These are phyloP conservation scores for Archaeoteleia sp. DNA, from an alignment of 2,888 invertebrate genomes.

Conservation along the genomic window DNA sequence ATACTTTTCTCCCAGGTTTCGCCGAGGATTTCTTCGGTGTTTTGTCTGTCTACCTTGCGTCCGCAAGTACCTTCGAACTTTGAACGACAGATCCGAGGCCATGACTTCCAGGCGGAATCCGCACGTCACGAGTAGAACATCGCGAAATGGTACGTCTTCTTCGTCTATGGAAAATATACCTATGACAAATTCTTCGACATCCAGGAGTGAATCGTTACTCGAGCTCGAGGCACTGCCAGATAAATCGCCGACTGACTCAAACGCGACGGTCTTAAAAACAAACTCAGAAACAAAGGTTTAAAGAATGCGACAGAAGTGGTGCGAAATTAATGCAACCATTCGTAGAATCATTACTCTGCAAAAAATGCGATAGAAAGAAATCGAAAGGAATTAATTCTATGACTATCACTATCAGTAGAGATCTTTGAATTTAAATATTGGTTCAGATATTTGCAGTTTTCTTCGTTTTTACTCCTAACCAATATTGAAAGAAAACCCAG, in stretches of 20 bases:
- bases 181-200: conserved; percentile 61
- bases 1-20: conserved; percentile 81
- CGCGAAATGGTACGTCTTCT: conserved; percentile 81
- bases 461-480: too few species aligned
- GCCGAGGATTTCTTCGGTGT: conserved; percentile 83
- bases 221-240: conserved; percentile 54
- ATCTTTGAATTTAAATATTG: too few species aligned
- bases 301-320: too few species aligned
- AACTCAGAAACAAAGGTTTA: conserved; percentile 12
- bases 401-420: too few species aligned
- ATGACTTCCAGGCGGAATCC: conserved; percentile 79
- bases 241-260: conserved; percentile 40
- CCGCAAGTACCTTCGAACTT: conserved; percentile 70
- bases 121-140: conserved; percentile 80
- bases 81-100: conserved; percentile 77
- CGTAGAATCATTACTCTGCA: too few species aligned
- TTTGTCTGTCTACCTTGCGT: conserved; percentile 92
- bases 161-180: conserved; percentile 63
- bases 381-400: too few species aligned
- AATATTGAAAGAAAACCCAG: too few species aligned
- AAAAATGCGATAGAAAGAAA: too few species aligned
- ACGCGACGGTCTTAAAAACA: conserved; percentile 30
- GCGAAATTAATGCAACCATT: too few species aligned
- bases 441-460: too few species aligned
- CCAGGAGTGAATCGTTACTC: conserved; percentile 59